Evolutionary conservation across 2,888 invertebrate genomes (phyloP), one percentile per base, ranked within the genome.

Genomic region (Eupithecia inturbata): DNA sequence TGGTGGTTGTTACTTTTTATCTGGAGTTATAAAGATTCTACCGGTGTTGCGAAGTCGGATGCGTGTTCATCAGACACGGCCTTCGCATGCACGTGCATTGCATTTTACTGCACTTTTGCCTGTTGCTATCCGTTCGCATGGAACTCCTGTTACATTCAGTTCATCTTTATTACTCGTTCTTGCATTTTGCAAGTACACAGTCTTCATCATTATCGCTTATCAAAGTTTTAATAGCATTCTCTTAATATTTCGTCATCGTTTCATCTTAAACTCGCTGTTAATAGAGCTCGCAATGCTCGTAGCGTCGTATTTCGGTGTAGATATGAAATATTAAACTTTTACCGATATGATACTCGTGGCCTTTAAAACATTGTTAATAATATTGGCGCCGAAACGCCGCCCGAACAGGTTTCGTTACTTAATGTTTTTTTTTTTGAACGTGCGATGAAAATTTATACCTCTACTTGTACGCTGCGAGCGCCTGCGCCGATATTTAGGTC

Each of bases 401-500:
- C 53, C 66, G 68, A 76, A 76, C 76, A 73, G 76, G 76, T 76
- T 76, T 76, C 68, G 68, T 76, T 71, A 73, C 49, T 76, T 73
- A 76, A 76, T 76, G 68, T 71, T 41, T 71, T 73, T 75, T n/a
- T 62, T 75, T 73, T 76, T 76, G 41, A 78, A 78, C 78, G 72
- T 79, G 77, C 80, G 77, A 81, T 79, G 82, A 87, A 85, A 80
- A 86, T 86, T 83, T 86, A 83, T 81, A 81, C 79, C 84, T 81
- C 80, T 80, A 79, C 82, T 75, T 36, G 75, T 71, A 71, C 70
- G 66, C 78, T 82, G 80, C 79, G 84, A 78, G 84, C 78, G 75
- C 86, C 82, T 84, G 88, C 88, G 85, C 86, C 85, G 89, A 91
- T 92, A 94, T 94, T 93, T 92, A 92, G 94, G 94, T 93, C 94